A percentile compares a stretch with the other conserved stretches of the same genome.
Evolutionary conservation across 2,797 vertebrate genomes (phyloP).

Genomic region (Danio jaintianensis): DNA sequence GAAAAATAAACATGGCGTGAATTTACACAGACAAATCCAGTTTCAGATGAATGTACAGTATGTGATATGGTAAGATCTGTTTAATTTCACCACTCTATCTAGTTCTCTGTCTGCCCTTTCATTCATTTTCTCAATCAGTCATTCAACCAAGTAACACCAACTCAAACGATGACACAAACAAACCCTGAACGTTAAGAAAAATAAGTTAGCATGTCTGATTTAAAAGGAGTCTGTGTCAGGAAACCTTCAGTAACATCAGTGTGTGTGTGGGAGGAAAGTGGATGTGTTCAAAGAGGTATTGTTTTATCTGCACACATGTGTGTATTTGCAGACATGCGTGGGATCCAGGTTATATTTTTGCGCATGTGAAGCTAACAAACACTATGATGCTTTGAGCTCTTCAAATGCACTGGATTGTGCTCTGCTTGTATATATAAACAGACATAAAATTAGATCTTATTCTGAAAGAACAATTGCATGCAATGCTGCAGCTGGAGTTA

Average conservation of each 20-base stretch:
- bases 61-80: slow-evolving; percentile 2
- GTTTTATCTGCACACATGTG: slow-evolving; percentile 26
- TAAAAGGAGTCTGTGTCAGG: neutral
- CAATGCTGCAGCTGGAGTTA: neutral
- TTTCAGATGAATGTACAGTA: slow-evolving; percentile 7
- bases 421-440: neutral
- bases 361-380: slow-evolving; percentile 14
- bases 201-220: neutral
- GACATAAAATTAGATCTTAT: neutral
- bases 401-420: neutral
- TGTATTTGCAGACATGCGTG: slow-evolving; percentile 36
- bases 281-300: neutral
- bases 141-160: too few relatives aligned
- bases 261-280: slow-evolving; percentile 10
- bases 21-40: neutral
- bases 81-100: neutral
- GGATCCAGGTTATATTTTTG: slow-evolving; percentile 22
- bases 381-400: neutral
- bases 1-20: slow-evolving; percentile 12
- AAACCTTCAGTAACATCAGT: slow-evolving; percentile 3
- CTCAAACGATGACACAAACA: slow-evolving; percentile 4
- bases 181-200: neutral
- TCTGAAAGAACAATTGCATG: neutral
- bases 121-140: neutral
- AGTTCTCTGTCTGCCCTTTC: slow-evolving; percentile 8